These are phyloP conservation scores for Casuarius casuarius DNA, from an alignment of 2,113 vertebrate species.

Conservation along the genomic window DNA sequence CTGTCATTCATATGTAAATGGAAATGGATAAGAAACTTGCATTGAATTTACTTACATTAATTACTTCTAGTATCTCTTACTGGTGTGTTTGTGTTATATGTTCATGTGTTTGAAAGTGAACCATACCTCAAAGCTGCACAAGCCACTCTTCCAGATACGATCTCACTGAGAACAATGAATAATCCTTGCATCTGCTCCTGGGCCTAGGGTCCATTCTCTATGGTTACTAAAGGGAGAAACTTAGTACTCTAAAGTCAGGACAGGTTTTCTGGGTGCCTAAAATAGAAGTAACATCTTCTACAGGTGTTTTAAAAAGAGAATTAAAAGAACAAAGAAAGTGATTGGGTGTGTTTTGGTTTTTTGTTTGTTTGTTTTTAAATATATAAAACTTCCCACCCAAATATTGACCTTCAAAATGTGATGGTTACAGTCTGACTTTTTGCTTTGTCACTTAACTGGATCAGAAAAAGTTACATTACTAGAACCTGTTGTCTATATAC, in stretches of 20 bases:
- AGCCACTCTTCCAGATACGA: not conserved
- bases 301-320: not conserved
- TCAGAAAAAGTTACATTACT: constrained; percentile 20
- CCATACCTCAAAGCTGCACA: not conserved
- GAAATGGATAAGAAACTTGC: not conserved
- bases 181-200: not conserved
- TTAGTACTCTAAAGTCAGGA: not conserved
- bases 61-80: not conserved
- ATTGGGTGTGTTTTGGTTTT: no score
- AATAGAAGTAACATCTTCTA: no score
- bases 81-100: not conserved
- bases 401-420: constrained; percentile 24
- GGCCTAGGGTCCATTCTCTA: not conserved
- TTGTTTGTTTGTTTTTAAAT: not conserved
- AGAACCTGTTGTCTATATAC: not conserved
- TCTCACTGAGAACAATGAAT: not conserved
- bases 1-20: not conserved
- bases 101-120: not conserved
- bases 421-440: not conserved
- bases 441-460: not conserved
- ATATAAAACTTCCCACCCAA: not conserved
- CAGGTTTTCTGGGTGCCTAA: not conserved
- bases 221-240: not conserved
- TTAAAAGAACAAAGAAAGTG: not conserved
- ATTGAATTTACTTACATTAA: not conserved